These are phyloP conservation scores for Ophthalmotilapia sp. DNA, from an alignment of 2,113 vertebrate species.

Conservation along the genomic window DNA sequence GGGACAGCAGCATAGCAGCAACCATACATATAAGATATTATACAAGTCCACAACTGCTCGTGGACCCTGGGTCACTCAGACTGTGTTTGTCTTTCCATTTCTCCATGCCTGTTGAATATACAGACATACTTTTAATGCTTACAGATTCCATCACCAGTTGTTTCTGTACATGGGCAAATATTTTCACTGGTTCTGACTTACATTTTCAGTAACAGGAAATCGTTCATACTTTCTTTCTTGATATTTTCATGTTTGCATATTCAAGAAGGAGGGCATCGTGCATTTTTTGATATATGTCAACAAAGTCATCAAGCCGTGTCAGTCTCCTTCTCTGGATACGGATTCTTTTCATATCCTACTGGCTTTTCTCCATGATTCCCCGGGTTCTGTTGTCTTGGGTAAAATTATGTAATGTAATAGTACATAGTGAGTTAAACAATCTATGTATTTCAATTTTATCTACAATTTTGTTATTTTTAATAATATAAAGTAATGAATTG, in stretches of 20 bases:
- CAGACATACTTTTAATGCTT: neutral
- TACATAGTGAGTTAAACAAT: neutral
- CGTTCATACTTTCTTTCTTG: neutral
- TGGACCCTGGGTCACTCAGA: neutral
- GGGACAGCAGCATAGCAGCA: neutral
- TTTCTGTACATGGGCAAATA: neutral
- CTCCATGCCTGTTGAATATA: neutral
- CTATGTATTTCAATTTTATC: neutral
- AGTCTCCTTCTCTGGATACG: neutral
- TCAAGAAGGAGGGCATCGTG: neutral
- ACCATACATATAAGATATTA: neutral
- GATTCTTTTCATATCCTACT: neutral
- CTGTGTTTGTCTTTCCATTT: neutral
- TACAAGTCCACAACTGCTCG: neutral
- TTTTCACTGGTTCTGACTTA: neutral
- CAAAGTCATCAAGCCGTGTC: neutral
- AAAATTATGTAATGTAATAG: neutral
- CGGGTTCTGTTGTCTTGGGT: neutral
- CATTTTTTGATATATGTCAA: neutral
- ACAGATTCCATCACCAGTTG: neutral
- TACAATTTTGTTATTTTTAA: neutral
- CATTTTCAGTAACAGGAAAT: neutral
- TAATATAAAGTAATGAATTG: neutral
- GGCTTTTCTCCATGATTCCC: neutral
- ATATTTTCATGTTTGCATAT: neutral